These are phyloP conservation scores for Chymomyza caudatula DNA, from an alignment of 2,888 invertebrate genomes.

Conservation along the genomic window DNA sequence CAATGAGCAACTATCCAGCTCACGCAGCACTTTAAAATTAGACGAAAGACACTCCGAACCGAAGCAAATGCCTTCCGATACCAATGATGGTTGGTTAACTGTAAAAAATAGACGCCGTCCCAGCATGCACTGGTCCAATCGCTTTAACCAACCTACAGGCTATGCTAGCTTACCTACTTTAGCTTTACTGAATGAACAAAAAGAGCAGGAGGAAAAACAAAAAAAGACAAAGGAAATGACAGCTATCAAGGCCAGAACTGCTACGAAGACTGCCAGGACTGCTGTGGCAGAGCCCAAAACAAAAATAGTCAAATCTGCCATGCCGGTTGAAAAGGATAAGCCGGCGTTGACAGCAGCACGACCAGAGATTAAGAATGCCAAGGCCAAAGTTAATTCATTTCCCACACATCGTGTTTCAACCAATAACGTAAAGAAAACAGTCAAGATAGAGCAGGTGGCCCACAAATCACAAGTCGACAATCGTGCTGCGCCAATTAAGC, in stretches of 20 bases:
- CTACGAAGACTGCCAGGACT: slow-evolving; percentile 18
- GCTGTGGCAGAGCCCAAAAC: slow-evolving; percentile 6
- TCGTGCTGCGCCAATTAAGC: slow-evolving; percentile 72
- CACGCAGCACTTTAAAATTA: slow-evolving; percentile 61
- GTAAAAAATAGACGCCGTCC: slow-evolving; percentile 87
- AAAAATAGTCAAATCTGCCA: slow-evolving; percentile 12
- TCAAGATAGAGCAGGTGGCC: slow-evolving; percentile 7
- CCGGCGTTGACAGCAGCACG: slow-evolving; percentile 38
- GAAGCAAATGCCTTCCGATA: slow-evolving; percentile 68
- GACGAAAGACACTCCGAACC: slow-evolving; percentile 73
- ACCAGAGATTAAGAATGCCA: slow-evolving; percentile 76
- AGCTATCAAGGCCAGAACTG: neutral
- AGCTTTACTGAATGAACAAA: slow-evolving; percentile 77
- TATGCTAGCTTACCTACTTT: slow-evolving; percentile 89
- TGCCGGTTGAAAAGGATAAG: slow-evolving; percentile 38
- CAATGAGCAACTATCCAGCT: slow-evolving; percentile 73
- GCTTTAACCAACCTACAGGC: slow-evolving; percentile 90
- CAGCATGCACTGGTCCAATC: slow-evolving; percentile 85
- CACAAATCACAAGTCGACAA: slow-evolving; percentile 18
- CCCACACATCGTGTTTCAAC: slow-evolving; percentile 53
- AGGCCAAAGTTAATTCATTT: slow-evolving; percentile 76
- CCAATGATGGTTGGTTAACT: slow-evolving; percentile 91
- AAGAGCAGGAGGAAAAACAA: slow-evolving; percentile 72
- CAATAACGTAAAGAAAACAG: slow-evolving; percentile 34
- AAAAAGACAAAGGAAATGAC: slow-evolving; percentile 18